These are phyloP conservation scores for Euplexia lucipara DNA, from an alignment of 2,888 invertebrate genomes.

Conservation along the genomic window DNA sequence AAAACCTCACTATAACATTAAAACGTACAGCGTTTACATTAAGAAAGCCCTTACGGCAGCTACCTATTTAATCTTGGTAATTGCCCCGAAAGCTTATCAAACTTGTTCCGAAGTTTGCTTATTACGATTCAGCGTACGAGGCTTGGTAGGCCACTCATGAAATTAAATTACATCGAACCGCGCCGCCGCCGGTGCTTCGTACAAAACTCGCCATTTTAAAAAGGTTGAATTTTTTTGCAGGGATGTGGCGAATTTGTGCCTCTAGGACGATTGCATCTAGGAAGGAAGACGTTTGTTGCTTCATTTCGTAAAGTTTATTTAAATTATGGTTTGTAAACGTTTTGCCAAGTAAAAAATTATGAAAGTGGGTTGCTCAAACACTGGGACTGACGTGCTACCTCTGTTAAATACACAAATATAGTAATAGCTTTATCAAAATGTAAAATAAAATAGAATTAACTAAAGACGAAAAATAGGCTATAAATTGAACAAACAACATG, in stretches of 20 bases:
- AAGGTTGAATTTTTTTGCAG: conserved; percentile 60
- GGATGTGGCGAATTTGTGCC: conserved; percentile 42
- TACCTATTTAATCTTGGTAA: conserved; percentile 80
- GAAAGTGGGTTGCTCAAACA: neutral
- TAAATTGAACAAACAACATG: too few species aligned
- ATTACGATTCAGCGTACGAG: conserved; percentile 81
- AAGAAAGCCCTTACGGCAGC: conserved; percentile 67
- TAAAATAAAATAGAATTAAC: too few species aligned
- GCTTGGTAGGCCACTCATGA: conserved; percentile 82
- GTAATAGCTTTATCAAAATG: too few species aligned
- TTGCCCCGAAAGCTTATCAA: conserved; percentile 83
- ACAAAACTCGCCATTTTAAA: conserved; percentile 79
- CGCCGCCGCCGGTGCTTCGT: conserved; percentile 68
- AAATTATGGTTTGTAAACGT: too few species aligned
- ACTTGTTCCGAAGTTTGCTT: conserved; percentile 82
- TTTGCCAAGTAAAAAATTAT: too few species aligned
- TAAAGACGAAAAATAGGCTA: neutral
- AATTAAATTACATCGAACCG: conserved; percentile 85
- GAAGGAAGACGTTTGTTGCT: conserved; percentile 23
- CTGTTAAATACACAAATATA: too few species aligned
- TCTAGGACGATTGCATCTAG: conserved; percentile 30
- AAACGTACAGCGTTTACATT: conserved; percentile 62
- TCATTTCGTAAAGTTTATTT: too few species aligned
- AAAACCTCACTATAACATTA: conserved; percentile 54
- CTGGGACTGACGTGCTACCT: neutral